Base-by-base conservation (phyloP, 2,113 vertebrate genomes). In the Hiodon tergisus region DNA sequence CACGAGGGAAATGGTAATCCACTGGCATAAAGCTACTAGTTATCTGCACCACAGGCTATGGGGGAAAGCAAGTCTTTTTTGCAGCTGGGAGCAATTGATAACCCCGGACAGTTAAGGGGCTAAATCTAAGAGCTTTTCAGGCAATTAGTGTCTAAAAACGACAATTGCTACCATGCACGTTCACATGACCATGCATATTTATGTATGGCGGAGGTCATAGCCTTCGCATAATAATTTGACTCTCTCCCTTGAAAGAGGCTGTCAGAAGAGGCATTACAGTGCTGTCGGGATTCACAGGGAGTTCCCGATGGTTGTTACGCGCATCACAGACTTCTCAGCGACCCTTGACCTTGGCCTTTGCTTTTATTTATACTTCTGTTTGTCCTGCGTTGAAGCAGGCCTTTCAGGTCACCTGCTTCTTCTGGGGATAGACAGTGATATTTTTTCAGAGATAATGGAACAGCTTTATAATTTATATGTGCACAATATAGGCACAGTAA, bases 1-100 rank as follows among this genome's bases (percentile, higher is more conserved):
- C 72, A 67, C 62, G 52, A 66, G 61, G 72, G 52, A 66, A 54
- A 51, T 66, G 17, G 13, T 66, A 66, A 54, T 66, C 72, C 62
- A 53, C 8, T 9, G 47, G 51, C 9, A 65, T 67, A 74, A 73
- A 73, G 48, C 47, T 51, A 73, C 72, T 10, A 17, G 72, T 50
- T 63, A 63, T 72, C 71, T 14, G 55, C 47, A 60, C 50, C 61
- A 11, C 10, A 6, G 17, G n/a, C n/a, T 63, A 5, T 11, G 3
- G n/a, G 46, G 46, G 10, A 6, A 72, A 10, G 31, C 31, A 2
- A 14, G 57, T 59, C 69, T 48, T 53, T 53, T 70, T 16, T 60
- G 71, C 72, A 74, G 50, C 72, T 74, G 72, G 62, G 50, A 66
- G 51, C 51, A 31, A 67, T 66, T 67, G 72, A 66, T 67, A 66